Percentiles rank a stretch among this genome's conserved stretches.
These are phyloP conservation scores for Oikopleura vanhoeffeni DNA, from an alignment of 23 tunicate genomes.

Conservation along the genomic window DNA sequence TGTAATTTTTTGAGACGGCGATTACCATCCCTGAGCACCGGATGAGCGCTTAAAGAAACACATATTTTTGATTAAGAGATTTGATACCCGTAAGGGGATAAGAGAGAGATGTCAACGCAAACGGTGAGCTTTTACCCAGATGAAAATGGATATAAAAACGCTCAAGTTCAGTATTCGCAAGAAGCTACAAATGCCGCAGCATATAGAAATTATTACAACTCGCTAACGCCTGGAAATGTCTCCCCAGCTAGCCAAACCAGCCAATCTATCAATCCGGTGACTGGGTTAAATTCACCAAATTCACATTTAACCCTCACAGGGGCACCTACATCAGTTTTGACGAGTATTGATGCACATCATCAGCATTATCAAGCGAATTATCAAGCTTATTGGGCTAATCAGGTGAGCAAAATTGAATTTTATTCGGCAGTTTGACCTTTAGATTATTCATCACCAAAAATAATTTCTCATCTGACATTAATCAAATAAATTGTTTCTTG, in stretches of 20 bases:
- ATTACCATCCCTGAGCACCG: no score
- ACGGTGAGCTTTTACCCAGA: conserved; percentile 1
- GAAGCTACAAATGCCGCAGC: not conserved
- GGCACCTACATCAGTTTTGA: not conserved
- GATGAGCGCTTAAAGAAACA: no score
- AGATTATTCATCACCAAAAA: no score
- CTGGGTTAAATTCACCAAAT: not conserved
- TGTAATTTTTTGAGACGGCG: no score
- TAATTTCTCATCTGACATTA: no score
- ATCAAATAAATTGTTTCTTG: no score
- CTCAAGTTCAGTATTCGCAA: not conserved
- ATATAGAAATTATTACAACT: not conserved
- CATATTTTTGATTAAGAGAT: not conserved
- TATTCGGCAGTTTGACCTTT: no score
- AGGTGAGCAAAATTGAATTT: not conserved
- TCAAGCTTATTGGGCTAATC: not conserved
- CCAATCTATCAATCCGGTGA: not conserved
- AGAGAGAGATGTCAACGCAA: not conserved
- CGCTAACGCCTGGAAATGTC: not conserved
- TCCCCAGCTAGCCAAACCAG: not conserved
- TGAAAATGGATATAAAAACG: not conserved
- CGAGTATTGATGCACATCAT: not conserved
- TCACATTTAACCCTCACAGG: not conserved
- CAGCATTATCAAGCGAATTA: not conserved
- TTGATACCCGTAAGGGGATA: not conserved